Percentiles rank a stretch among this genome's conserved stretches.
These are phyloP conservation scores for Halcyon badia DNA, from an alignment of 2,797 vertebrate species.

Conservation along the genomic window DNA sequence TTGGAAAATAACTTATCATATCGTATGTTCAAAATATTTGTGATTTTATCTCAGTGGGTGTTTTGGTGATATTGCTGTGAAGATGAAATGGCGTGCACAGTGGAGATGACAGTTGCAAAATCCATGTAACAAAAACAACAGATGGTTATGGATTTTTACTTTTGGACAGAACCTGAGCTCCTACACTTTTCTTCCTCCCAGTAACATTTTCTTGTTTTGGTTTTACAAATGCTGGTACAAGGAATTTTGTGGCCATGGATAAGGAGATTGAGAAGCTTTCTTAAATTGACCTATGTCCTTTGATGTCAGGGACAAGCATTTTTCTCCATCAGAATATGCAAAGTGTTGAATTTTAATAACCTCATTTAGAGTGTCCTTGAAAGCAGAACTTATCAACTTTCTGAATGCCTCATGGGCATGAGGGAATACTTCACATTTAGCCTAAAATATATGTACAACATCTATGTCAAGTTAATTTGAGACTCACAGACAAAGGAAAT, in stretches of 20 bases:
- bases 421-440: constrained; percentile 61
- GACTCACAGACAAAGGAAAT: constrained; percentile 39
- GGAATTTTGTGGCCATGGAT: background rate
- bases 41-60: constrained; percentile 48
- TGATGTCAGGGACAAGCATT: constrained; percentile 41
- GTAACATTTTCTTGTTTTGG: background rate
- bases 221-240: constrained; percentile 11
- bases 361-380: constrained; percentile 73
- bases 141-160: constrained; percentile 55
- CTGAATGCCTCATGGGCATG: constrained; percentile 30
- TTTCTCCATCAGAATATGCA: constrained; percentile 48
- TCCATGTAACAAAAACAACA: constrained; percentile 62
- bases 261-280: constrained; percentile 28
- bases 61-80: constrained; percentile 35
- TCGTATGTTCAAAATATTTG: constrained; percentile 59
- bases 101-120: constrained; percentile 68
- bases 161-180: constrained; percentile 19
- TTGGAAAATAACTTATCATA: constrained; percentile 22
- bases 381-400: constrained; percentile 48
- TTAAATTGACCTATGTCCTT: constrained; percentile 17
- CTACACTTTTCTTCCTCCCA: constrained; percentile 19
- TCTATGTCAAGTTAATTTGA: constrained; percentile 61
- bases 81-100: constrained; percentile 39
- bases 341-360: constrained; percentile 75
- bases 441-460: constrained; percentile 55